phyloP scores from a whole-genome alignment of 2,797 vertebrate genomes.

The Acropternis orthonyx region DNA sequence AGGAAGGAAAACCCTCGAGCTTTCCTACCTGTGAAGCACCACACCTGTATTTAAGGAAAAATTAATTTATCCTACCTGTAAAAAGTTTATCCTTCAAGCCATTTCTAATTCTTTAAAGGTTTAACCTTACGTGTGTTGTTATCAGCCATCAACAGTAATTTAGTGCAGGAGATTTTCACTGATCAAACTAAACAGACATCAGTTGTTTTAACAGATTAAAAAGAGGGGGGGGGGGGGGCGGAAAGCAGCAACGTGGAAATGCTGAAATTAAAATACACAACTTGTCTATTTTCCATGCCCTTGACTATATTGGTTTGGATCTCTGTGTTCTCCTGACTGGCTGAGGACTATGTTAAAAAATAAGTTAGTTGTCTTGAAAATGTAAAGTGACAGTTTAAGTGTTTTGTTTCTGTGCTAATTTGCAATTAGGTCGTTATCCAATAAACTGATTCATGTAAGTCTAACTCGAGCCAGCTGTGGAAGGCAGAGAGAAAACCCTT shows the following conservation, averaged over 20 bases:
- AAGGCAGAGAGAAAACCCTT: slow-evolving; percentile 5
- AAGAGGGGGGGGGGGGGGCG: neutral
- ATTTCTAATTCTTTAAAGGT: neutral
- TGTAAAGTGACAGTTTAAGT: slow-evolving; percentile 68
- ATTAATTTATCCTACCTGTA: neutral
- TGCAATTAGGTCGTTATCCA: slow-evolving; percentile 73
- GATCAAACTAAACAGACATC: neutral
- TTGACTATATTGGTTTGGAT: neutral
- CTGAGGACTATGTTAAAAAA: neutral
- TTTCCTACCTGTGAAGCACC: neutral
- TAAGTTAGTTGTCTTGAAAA: slow-evolving; percentile 62
- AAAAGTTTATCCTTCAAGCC: neutral
- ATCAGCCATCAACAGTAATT: slow-evolving; percentile 33
- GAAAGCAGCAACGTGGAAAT: neutral
- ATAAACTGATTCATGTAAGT: slow-evolving; percentile 59
- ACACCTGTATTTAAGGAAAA: neutral
- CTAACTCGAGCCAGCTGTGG: slow-evolving; percentile 71
- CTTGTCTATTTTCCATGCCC: neutral
- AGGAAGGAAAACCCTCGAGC: neutral
- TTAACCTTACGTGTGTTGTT: neutral
- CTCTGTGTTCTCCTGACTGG: neutral
- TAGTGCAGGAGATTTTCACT: slow-evolving; percentile 21
- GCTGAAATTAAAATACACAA: neutral
- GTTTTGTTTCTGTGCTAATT: slow-evolving; percentile 66
- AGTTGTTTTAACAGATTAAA: neutral